Base-by-base conservation (phyloP, 1,140 invertebrate species). In the Ctenoplectra terminalis region DNA sequence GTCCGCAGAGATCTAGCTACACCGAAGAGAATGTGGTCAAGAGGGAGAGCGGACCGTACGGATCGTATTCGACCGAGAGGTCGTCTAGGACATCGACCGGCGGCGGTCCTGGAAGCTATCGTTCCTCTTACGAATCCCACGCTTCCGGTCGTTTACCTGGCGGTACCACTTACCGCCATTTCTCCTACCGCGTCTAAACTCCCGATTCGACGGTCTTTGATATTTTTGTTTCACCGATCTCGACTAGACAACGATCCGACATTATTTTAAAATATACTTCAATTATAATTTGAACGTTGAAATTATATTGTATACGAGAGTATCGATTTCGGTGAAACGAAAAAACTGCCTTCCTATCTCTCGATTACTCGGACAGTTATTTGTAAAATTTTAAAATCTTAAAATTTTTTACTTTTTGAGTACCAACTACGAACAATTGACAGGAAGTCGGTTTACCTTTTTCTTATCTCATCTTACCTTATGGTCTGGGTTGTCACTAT, bases 131-230 rank as follows among this genome's bases (percentile, higher is more conserved):
- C 94, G 96, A 96, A 85, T 96, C 96, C 56, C 95, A 95, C 83
- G 94, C 95, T 80, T 96, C 96, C 92, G 97, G 97, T 88, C 95
- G 96, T 90, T 95, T 97, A 90, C 97, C 97, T 72, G 95, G 96
- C 87, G 97, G 97, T 90, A 97, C 97, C 88, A 95, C 93, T 88
- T 97, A 97, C 92, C 96, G 97, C 84, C 97, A 97, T 92, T 98
- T 96, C 93, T 97, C 96, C 85, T 97, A 97, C 94, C 96, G 96
- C 92, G 96, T 97, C 90, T 98, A 96, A 95, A 86, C 31, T 20
- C n/a, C 17, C 15, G 29, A 37, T n/a, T 26, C 46, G 54, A 66
- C 56, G 61, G 50, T 64, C 52, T 26, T 43, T 64, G 84, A 84
- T 46, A 48, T 37, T 58, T 63, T 81, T 15, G n/a, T 79, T 79